Evolutionary conservation across 2,113 vertebrate genomes (phyloP).

Genomic region (Bos javanicus): DNA sequence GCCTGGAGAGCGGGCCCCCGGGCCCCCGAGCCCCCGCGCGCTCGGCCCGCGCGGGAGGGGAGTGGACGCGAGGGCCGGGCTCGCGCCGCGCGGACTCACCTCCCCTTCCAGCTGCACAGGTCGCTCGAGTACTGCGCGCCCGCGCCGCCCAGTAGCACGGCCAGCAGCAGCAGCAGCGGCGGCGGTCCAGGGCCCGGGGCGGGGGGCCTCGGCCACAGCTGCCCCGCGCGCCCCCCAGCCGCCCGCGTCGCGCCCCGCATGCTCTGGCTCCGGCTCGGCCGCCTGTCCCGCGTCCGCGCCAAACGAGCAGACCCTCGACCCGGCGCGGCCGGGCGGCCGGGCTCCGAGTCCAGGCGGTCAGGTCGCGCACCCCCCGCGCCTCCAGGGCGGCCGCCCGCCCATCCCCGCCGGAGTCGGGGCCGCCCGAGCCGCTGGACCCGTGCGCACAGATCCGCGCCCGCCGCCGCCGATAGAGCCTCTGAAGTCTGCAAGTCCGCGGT

Average conservation of each 20-base stretch:
- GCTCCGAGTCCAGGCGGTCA: conserved; percentile 1
- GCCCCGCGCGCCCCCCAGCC: conserved; percentile 14
- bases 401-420: conserved; percentile 22
- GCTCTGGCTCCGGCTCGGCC: conserved; percentile 59
- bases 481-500: neutral
- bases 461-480: neutral
- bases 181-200: conserved; percentile 49
- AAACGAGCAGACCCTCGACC: neutral
- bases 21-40: conserved; percentile 70
- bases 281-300: neutral
- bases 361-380: neutral
- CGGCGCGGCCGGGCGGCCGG: neutral
- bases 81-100: conserved; percentile 81
- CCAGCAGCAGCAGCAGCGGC: conserved; percentile 77
- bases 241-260: conserved; percentile 62
- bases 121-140: conserved; percentile 93
- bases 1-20: conserved; percentile 73
- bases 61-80: neutral
- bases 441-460: neutral
- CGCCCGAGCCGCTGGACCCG: neutral
- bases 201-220: conserved; percentile 20
- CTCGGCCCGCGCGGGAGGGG: conserved; percentile 75
- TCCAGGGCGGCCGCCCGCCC: conserved; percentile 58
- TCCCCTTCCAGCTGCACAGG: conserved; percentile 98
- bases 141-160: conserved; percentile 83